Conservation (phyloP, 2,888 invertebrate genomes). For the Horisme vitalbata region DNA sequence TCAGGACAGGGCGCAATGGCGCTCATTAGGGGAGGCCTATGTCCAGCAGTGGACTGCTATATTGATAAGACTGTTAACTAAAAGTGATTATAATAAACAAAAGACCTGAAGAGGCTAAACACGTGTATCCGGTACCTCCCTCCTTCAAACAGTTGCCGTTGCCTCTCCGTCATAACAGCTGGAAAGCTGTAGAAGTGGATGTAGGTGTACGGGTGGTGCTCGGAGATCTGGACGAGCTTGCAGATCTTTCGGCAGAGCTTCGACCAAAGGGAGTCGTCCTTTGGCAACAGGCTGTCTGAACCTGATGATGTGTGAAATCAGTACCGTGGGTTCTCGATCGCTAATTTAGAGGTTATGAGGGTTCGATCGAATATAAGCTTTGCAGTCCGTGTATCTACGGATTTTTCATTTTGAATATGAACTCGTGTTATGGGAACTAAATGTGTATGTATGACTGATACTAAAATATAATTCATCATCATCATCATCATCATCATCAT, state of each 20-base stretch:
- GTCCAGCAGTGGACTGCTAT: no score
- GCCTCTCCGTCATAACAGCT: constrained; percentile 53
- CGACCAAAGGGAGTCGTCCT: constrained; percentile 12
- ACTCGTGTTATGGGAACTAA: no score
- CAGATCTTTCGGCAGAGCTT: constrained; percentile 29
- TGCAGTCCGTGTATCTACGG: no score
- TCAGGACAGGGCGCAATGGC: no score
- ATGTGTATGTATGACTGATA: no score
- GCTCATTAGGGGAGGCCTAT: no score
- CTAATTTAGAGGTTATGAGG: no score
- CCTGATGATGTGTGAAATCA: constrained; percentile 26
- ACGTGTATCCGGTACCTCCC: constrained; percentile 52
- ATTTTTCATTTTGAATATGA: not conserved
- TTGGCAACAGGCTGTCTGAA: constrained; percentile 51
- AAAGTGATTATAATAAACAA: not conserved
- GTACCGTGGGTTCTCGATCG: not conserved
- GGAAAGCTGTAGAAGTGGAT: constrained; percentile 52
- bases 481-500: no score
- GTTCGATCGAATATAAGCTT: no score
- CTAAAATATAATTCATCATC: no score
- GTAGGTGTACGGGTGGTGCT: constrained; percentile 52
- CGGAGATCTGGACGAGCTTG: constrained; percentile 45
- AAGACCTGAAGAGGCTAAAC: constrained; percentile 53
- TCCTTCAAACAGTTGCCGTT: constrained; percentile 45
- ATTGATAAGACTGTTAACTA: no score